These are phyloP conservation scores for Neoitamus cyanurus DNA, from an alignment of 2,888 invertebrate species.

Conservation along the genomic window DNA sequence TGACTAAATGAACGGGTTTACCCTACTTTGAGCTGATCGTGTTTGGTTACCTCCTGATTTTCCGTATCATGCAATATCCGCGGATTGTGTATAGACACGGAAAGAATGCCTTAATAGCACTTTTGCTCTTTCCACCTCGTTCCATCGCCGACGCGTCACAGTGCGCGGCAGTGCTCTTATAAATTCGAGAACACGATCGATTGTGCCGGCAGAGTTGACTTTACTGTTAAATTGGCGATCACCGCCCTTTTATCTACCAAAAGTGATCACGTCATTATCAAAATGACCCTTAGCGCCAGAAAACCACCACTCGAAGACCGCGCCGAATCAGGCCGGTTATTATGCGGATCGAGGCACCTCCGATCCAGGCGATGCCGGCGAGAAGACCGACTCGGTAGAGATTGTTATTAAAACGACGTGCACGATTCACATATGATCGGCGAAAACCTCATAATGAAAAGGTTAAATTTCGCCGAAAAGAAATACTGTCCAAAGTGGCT, in stretches of 20 bases:
- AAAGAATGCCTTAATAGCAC: not conserved
- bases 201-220: conserved; percentile 22
- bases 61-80: not conserved
- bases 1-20: conserved; percentile 28
- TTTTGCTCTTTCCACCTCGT: not conserved
- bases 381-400: not conserved
- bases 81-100: not conserved
- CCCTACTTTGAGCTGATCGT: conserved; percentile 14
- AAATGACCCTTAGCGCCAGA: conserved; percentile 41
- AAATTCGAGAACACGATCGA: not conserved
- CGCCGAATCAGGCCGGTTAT: not conserved
- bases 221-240: conserved; percentile 24
- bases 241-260: conserved; percentile 41
- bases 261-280: conserved; percentile 37
- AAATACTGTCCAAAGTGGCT: conserved; percentile 7
- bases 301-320: not conserved
- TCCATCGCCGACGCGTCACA: not conserved
- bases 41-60: conserved; percentile 29
- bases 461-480: conserved; percentile 46
- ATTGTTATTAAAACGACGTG: conserved; percentile 15
- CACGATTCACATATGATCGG: conserved; percentile 44
- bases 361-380: not conserved
- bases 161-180: not conserved
- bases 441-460: conserved; percentile 44
- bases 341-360: not conserved